A percentile compares a stretch with the other conserved stretches of the same genome.
Evolutionary conservation across 1,140 invertebrate species (phyloP).

Genomic region (Zaprionus nigranus): DNA sequence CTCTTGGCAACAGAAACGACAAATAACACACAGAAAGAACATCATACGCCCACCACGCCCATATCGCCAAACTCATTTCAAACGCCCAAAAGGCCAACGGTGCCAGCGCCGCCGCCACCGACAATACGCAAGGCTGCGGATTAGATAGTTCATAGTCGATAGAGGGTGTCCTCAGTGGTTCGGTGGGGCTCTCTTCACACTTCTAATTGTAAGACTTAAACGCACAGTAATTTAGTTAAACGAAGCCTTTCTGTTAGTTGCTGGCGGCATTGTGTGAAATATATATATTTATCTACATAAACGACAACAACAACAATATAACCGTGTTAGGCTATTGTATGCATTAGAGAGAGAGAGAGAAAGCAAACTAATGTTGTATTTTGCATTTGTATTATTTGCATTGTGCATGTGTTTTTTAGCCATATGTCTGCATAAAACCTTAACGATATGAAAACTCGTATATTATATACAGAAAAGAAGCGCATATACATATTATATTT

Average conservation of each 20-base stretch:
- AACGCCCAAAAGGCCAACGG: constrained; percentile 79
- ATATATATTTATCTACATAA: constrained; percentile 27
- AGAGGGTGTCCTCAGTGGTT: constrained; percentile 54
- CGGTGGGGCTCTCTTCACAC: constrained; percentile 39
- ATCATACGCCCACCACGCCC: constrained; percentile 68
- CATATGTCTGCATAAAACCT: constrained; percentile 47
- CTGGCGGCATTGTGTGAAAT: constrained; percentile 29
- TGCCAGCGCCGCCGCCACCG: constrained; percentile 80
- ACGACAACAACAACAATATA: neutral
- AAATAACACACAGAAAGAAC: constrained; percentile 27
- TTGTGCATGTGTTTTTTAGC: constrained; percentile 71
- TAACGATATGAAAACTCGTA: constrained; percentile 29
- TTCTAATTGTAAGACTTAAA: constrained; percentile 74
- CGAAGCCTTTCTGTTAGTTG: constrained; percentile 39
- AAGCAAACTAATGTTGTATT: constrained; percentile 56
- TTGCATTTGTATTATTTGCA: constrained; percentile 80
- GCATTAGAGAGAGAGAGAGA: constrained; percentile 44
- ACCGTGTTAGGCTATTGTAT: constrained; percentile 17
- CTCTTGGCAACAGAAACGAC: constrained; percentile 29
- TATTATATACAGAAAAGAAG: constrained; percentile 49
- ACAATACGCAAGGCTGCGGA: constrained; percentile 68
- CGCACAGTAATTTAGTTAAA: constrained; percentile 73
- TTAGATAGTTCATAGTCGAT: constrained; percentile 36
- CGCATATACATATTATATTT: constrained; percentile 45
- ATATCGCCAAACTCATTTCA: constrained; percentile 80